phyloP scores from a whole-genome alignment of 2,797 vertebrate species.

The Saxicola maurus region DNA sequence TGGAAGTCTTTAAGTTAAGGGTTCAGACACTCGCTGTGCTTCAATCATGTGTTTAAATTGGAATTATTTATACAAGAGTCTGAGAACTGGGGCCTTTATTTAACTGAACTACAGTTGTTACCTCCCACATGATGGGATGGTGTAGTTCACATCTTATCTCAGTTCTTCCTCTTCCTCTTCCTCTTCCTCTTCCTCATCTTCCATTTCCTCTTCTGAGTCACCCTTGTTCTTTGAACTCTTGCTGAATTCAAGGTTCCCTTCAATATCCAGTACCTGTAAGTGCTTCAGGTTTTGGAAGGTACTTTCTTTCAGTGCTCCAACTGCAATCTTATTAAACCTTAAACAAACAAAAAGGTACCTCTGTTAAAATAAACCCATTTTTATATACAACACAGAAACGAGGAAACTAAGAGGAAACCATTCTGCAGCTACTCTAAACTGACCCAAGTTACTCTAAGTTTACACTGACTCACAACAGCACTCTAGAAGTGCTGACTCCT shows the following conservation, averaged over 20 bases:
- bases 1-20: neutral
- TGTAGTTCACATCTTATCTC: slow-evolving; percentile 47
- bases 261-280: slow-evolving; percentile 89
- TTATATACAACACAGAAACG: neutral
- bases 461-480: neutral
- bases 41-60: neutral
- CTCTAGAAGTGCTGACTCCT: neutral
- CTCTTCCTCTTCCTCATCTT: slow-evolving; percentile 67
- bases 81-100: neutral
- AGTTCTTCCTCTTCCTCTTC: slow-evolving; percentile 59
- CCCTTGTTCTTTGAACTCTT: slow-evolving; percentile 63
- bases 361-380: neutral
- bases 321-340: slow-evolving; percentile 89
- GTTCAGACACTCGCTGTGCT: neutral
- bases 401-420: neutral
- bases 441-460: neutral
- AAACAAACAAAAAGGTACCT: neutral
- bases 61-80: neutral
- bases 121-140: neutral
- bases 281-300: slow-evolving; percentile 85
- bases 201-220: slow-evolving; percentile 64
- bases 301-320: slow-evolving; percentile 82
- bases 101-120: neutral
- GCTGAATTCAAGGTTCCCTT: slow-evolving; percentile 78
- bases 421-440: neutral